Percentiles rank a stretch among this genome's conserved stretches.
Evolutionary conservation across 2,113 vertebrate genomes (phyloP).

Genomic region (Ptilorrhoa leucosticta): DNA sequence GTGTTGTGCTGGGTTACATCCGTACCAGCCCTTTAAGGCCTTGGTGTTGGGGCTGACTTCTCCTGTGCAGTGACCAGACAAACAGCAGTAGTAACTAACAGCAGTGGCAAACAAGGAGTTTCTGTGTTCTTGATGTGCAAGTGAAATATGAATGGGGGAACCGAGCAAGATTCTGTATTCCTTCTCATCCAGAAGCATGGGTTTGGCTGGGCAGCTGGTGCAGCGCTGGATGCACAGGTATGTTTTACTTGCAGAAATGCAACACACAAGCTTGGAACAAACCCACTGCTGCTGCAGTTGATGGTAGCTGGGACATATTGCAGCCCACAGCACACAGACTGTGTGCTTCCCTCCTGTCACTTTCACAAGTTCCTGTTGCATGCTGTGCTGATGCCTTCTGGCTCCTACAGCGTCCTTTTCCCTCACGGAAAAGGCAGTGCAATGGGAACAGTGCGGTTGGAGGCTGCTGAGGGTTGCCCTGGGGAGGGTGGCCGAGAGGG

Average conservation of each 20-base stretch:
- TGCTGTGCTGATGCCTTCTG: neutral
- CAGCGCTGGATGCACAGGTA: neutral
- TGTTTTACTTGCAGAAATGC: neutral
- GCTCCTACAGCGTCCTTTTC: neutral
- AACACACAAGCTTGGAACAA: neutral
- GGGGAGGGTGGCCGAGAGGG: rapidly evolving
- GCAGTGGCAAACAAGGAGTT: neutral
- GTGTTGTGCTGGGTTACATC: neutral
- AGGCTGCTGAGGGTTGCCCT: neutral
- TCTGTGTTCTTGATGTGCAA: neutral
- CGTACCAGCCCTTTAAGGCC: neutral
- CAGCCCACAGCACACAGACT: rapidly evolving
- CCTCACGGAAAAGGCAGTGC: neutral
- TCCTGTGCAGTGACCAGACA: neutral
- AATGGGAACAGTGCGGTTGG: neutral
- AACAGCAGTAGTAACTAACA: neutral
- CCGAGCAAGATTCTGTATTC: rapidly evolving
- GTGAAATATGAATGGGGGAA: neutral
- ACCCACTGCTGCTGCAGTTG: neutral
- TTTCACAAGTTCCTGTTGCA: neutral
- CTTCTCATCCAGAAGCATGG: neutral
- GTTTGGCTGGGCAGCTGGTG: neutral
- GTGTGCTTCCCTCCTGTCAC: neutral
- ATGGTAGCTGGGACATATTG: neutral
- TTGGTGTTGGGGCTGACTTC: rapidly evolving